Evolutionary conservation across 2,797 vertebrate species (phyloP).

Genomic region (Telmatherina bonti): DNA sequence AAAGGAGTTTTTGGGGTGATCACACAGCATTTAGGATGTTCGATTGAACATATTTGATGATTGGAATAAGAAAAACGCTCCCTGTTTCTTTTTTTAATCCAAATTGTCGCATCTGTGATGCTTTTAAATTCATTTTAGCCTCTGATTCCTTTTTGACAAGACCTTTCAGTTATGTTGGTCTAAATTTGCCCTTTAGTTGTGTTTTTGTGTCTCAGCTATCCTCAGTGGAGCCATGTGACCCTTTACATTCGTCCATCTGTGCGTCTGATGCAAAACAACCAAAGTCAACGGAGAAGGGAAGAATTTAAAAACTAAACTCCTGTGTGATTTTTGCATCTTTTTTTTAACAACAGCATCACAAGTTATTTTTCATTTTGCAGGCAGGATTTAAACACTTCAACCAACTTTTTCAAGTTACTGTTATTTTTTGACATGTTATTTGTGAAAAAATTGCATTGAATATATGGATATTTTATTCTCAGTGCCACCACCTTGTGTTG

Average conservation of each 20-base stretch:
- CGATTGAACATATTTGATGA: slow-evolving; percentile 23
- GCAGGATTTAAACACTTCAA: not conserved
- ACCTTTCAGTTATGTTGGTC: not conserved
- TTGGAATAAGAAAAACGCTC: not conserved
- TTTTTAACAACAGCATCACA: not conserved
- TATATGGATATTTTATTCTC: not conserved
- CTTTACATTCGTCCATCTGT: not conserved
- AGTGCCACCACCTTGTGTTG: not conserved
- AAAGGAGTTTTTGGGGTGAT: slow-evolving; percentile 45
- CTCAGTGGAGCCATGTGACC: not conserved
- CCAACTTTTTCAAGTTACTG: not conserved
- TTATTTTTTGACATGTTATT: not conserved
- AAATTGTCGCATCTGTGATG: slow-evolving; percentile 75
- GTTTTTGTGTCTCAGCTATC: slow-evolving; percentile 25
- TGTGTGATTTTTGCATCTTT: not conserved
- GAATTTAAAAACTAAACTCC: not conserved
- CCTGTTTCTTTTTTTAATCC: slow-evolving; percentile 13
- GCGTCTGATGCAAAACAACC: not conserved
- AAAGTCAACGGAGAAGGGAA: not conserved
- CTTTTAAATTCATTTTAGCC: slow-evolving; percentile 52
- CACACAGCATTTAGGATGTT: slow-evolving; percentile 27
- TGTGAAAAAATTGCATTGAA: not conserved
- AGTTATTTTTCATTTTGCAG: not conserved
- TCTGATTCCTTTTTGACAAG: slow-evolving; percentile 33
- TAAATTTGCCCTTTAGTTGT: slow-evolving; percentile 28